Percentiles rank a stretch among this genome's conserved stretches.
These are phyloP conservation scores for Kryptolebias ocellatus DNA, from an alignment of 2,797 vertebrate genomes.

Conservation along the genomic window DNA sequence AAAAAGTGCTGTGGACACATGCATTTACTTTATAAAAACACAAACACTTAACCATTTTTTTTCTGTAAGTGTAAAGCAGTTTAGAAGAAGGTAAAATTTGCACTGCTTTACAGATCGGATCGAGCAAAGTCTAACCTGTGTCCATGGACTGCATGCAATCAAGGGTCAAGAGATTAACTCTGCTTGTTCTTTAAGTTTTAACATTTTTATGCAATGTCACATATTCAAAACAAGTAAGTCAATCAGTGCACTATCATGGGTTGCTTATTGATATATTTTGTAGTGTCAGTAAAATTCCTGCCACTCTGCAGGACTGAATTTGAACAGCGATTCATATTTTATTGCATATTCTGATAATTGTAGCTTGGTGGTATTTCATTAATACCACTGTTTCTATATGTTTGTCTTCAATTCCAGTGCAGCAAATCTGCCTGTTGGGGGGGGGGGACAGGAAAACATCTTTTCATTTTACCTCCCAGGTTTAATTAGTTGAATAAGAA, in stretches of 20 bases:
- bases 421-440: no score
- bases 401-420: no score
- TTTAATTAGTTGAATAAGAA: no score
- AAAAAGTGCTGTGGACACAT: background rate
- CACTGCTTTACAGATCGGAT: background rate
- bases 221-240: conserved; percentile 4
- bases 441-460: no score
- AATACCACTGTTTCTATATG: no score
- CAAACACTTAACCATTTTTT: background rate
- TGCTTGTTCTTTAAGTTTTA: background rate
- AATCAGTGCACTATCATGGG: background rate
- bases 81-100: background rate
- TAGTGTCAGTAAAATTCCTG: no score
- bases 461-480: no score
- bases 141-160: background rate
- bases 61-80: background rate
- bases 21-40: background rate
- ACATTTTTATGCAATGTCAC: background rate
- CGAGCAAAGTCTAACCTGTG: conserved; percentile 45
- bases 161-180: conserved; percentile 7
- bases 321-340: no score
- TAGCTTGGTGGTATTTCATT: no score
- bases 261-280: no score
- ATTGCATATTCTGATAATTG: no score
- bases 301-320: no score